Conservation (phyloP, 2,113 vertebrate species). For the Chinchilla lanigera region DNA sequence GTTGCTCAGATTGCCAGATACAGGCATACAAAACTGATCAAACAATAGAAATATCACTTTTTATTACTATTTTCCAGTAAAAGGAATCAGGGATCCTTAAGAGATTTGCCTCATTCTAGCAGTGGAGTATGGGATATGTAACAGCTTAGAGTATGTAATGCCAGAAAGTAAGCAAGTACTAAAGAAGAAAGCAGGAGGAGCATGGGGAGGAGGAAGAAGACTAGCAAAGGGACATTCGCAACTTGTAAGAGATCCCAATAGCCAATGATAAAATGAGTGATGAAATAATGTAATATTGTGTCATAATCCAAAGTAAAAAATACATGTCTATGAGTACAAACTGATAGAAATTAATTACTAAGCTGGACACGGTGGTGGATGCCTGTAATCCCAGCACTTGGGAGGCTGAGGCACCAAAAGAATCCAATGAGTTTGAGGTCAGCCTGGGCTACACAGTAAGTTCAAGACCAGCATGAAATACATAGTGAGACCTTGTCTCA, state of each 20-base stretch:
- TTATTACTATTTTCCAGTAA: neutral
- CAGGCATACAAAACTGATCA: too few relatives aligned
- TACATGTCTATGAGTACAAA: neutral
- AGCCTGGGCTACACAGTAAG: too few relatives aligned
- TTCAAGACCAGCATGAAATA: too few relatives aligned
- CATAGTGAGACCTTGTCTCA: neutral
- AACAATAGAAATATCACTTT: neutral
- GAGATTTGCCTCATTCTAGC: neutral
- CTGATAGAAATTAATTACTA: neutral
- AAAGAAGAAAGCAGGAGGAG: neutral
- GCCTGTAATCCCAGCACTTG: too few relatives aligned
- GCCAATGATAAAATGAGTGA: neutral
- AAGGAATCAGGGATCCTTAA: neutral
- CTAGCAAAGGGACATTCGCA: neutral
- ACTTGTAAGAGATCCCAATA: neutral
- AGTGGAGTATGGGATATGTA: neutral
- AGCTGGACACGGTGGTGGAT: too few relatives aligned
- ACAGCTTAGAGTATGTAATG: neutral
- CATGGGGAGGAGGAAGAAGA: neutral
- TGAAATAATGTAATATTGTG: neutral
- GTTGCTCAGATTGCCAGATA: too few relatives aligned
- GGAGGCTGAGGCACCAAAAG: too few relatives aligned
- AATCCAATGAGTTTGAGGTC: too few relatives aligned
- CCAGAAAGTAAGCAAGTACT: neutral
- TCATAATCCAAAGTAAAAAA: neutral